A percentile compares a stretch with the other conserved stretches of the same genome.
phyloP scores from a whole-genome alignment of 2,888 invertebrate species.

The Cheilosia impressa region DNA sequence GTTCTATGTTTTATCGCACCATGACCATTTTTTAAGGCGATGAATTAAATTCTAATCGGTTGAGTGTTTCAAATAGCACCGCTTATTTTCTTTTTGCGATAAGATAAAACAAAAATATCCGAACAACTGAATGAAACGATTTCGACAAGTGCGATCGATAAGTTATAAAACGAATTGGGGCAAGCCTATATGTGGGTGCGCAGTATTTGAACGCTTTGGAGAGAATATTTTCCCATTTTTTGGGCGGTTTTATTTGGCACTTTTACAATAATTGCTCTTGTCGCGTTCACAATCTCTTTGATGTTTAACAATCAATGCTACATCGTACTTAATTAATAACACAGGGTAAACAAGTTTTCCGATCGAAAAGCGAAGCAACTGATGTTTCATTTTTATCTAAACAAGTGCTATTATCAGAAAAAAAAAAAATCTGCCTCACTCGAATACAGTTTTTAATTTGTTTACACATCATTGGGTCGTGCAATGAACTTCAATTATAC shows the following conservation, averaged over 20 bases:
- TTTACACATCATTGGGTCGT: slow-evolving; percentile 6
- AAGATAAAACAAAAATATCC: slow-evolving; percentile 5
- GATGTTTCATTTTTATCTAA: background rate
- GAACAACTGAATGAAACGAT: background rate
- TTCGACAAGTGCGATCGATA: no score
- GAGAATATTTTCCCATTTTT: no score
- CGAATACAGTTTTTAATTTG: background rate
- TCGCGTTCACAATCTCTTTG: no score
- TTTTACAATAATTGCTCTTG: no score
- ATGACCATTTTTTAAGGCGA: background rate
- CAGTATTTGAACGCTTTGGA: no score
- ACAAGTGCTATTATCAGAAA: background rate
- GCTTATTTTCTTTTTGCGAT: background rate
- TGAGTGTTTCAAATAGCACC: background rate
- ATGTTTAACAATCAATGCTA: no score
- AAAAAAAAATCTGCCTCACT: no score
- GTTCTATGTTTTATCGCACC: background rate
- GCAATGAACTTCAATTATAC: slow-evolving; percentile 9
- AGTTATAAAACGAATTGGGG: no score
- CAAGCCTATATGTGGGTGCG: fast-evolving
- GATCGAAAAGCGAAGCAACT: background rate
- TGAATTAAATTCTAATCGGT: slow-evolving; percentile 1
- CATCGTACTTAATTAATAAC: no score
- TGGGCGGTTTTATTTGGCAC: no score
- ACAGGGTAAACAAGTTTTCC: background rate